These are phyloP conservation scores for Ursus arctos DNA, from an alignment of 2,113 vertebrate genomes.

Conservation along the genomic window DNA sequence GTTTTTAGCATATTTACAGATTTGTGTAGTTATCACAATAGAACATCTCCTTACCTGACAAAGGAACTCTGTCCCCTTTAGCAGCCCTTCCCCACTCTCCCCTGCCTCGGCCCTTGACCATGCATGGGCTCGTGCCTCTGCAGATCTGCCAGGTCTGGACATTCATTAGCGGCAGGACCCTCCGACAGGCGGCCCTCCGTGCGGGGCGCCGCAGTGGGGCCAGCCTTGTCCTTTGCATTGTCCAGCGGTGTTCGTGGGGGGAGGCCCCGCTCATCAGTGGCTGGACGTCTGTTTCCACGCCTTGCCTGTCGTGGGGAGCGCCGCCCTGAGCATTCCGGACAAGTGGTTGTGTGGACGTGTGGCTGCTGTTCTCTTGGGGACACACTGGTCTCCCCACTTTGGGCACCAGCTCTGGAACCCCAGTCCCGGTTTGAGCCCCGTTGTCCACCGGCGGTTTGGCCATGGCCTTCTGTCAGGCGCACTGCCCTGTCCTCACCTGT, in stretches of 20 bases:
- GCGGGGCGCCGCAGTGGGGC: rapidly evolving
- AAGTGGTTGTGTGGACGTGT: rapidly evolving
- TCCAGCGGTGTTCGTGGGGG: rapidly evolving
- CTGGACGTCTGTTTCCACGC: rapidly evolving
- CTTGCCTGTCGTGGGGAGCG: rapidly evolving
- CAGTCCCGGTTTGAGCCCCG: rapidly evolving
- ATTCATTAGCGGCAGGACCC: rapidly evolving
- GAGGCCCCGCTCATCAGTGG: rapidly evolving
- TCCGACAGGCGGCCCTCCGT: rapidly evolving
- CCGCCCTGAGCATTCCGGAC: rapidly evolving
- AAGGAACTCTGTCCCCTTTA: not conserved
- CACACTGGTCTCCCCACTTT: not conserved
- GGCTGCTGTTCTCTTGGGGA: not conserved
- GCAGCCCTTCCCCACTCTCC: rapidly evolving
- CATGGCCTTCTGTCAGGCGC: not conserved
- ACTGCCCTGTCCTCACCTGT: not conserved
- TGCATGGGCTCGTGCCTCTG: rapidly evolving
- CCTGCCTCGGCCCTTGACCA: not conserved
- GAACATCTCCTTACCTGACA: not conserved
- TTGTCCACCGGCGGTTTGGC: not conserved
- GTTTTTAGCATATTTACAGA: not conserved
- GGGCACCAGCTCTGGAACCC: not conserved
- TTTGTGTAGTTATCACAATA: too few relatives aligned
- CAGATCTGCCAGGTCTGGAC: not conserved
- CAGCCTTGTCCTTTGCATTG: rapidly evolving